Percentiles rank a stretch among this genome's conserved stretches.
These are phyloP conservation scores for Philereme transversata DNA, from an alignment of 2,888 invertebrate genomes.

Conservation along the genomic window DNA sequence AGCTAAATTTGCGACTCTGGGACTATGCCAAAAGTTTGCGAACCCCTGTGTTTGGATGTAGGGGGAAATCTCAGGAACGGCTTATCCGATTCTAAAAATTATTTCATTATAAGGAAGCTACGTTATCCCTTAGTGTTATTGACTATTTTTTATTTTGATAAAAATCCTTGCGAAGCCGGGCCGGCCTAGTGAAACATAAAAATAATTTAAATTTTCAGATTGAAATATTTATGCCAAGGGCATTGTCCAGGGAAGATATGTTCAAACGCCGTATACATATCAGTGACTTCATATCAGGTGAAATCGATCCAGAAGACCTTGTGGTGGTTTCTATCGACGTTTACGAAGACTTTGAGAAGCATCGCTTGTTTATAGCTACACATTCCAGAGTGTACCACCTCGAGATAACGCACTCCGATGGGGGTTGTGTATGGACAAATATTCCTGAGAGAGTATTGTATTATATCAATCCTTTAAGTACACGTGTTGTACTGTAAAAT, in stretches of 20 bases:
- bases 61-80: too few species aligned
- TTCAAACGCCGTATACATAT: slow-evolving; percentile 20
- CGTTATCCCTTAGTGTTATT: too few species aligned
- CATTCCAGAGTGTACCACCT: slow-evolving; percentile 32
- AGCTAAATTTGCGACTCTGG: too few species aligned
- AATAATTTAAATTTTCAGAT: slow-evolving; percentile 40
- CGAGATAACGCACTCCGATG: slow-evolving; percentile 30
- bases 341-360: slow-evolving; percentile 33
- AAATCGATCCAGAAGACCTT: slow-evolving; percentile 16
- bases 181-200: background rate
- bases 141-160: too few species aligned
- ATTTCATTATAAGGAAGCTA: too few species aligned
- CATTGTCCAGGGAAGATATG: slow-evolving; percentile 1
- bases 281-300: slow-evolving; percentile 13
- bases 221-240: slow-evolving; percentile 36
- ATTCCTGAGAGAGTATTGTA: slow-evolving; percentile 1
- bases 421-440: slow-evolving; percentile 11
- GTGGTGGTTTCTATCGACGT: slow-evolving; percentile 35
- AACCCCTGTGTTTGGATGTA: too few species aligned
- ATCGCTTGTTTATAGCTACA: slow-evolving; percentile 36
- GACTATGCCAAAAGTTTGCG: too few species aligned
- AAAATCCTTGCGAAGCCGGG: too few species aligned
- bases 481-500: background rate
- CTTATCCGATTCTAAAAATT: too few species aligned
- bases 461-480: slow-evolving; percentile 6